Percentiles rank a stretch among this genome's conserved stretches.
phyloP scores from a whole-genome alignment of 1,140 invertebrate species.

The Lepidurus packardi region DNA sequence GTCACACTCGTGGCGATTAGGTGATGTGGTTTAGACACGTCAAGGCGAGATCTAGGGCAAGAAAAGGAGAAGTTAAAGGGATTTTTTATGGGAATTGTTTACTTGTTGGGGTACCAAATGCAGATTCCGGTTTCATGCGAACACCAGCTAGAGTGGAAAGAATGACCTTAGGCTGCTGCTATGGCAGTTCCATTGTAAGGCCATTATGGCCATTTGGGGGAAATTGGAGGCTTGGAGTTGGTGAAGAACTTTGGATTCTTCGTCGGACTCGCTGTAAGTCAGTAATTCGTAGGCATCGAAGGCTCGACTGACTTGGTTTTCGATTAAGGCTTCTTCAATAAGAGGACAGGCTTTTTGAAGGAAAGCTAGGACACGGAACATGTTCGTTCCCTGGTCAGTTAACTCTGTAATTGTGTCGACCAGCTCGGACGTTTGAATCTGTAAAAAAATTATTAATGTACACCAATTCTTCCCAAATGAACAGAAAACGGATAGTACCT shows the following conservation, averaged over 20 bases:
- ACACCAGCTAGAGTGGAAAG: not conserved
- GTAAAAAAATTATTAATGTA: not conserved
- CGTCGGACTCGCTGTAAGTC: not conserved
- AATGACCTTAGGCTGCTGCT: not conserved
- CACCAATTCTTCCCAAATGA: not conserved
- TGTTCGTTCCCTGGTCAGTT: not conserved
- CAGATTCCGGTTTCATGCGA: not conserved
- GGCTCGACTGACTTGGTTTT: constrained; percentile 2
- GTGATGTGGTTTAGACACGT: not conserved
- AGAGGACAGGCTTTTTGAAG: not conserved
- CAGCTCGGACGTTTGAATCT: not conserved
- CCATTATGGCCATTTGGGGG: not conserved
- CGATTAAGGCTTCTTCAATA: not conserved
- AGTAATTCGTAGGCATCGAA: not conserved
- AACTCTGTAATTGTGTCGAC: not conserved
- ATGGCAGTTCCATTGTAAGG: not conserved
- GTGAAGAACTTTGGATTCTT: not conserved
- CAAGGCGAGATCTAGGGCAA: not conserved
- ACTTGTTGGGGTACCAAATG: constrained; percentile 6
- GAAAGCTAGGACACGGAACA: not conserved
- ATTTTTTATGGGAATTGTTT: not conserved
- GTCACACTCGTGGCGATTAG: not conserved
- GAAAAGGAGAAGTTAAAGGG: not conserved
- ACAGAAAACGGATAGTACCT: not conserved
- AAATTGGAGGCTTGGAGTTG: not conserved